Conservation (phyloP, 1,140 invertebrate species). For the Dreissena polymorpha region DNA sequence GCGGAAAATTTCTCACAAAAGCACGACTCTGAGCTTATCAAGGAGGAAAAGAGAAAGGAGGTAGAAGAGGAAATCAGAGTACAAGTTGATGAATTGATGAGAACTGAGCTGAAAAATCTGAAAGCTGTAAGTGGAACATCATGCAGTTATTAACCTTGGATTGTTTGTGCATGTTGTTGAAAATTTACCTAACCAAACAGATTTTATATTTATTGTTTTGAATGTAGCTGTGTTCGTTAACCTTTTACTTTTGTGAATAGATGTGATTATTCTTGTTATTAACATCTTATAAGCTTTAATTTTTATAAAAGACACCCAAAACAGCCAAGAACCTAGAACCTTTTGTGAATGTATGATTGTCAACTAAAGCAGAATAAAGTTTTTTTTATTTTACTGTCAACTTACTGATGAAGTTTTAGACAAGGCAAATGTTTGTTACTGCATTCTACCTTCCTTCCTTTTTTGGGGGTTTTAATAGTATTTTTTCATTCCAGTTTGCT, state of each 20-base stretch:
- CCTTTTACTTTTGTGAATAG: background rate
- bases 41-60: conserved; percentile 89
- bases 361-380: too few relatives aligned
- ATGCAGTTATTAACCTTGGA: background rate
- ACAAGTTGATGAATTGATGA: conserved; percentile 92
- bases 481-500: too few relatives aligned
- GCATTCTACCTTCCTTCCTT: too few relatives aligned
- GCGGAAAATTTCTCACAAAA: conserved; percentile 85
- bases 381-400: too few relatives aligned
- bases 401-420: too few relatives aligned
- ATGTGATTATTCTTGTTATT: background rate
- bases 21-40: conserved; percentile 89
- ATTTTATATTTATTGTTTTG: too few relatives aligned
- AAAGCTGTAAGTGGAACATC: conserved; percentile 82
- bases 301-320: too few relatives aligned
- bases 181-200: background rate
- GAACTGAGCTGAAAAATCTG: conserved; percentile 89
- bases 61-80: conserved; percentile 92
- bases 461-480: too few relatives aligned
- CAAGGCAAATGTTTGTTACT: too few relatives aligned
- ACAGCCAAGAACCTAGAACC: too few relatives aligned
- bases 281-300: too few relatives aligned
- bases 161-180: background rate
- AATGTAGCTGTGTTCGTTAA: background rate
- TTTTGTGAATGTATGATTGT: too few relatives aligned